A percentile compares a stretch with the other conserved stretches of the same genome.
Conservation (phyloP, 1,140 invertebrate genomes). For the Neodiprion fabricii region DNA sequence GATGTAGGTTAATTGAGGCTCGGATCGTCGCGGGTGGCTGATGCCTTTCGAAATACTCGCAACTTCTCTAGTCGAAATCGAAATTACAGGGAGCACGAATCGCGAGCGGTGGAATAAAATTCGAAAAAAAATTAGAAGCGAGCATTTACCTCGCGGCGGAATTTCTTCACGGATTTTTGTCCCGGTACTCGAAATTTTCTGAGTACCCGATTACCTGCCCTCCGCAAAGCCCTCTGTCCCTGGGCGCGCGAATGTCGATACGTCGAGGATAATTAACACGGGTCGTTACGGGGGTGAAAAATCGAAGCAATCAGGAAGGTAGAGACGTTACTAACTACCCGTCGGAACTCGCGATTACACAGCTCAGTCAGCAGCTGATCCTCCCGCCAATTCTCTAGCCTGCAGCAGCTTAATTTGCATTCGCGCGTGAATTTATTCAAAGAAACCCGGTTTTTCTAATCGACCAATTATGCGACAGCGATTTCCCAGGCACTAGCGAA, state of each 20-base stretch:
- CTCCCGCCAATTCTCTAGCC: slow-evolving; percentile 24
- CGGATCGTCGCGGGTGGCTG: too few species aligned
- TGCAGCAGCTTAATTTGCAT: slow-evolving; percentile 44
- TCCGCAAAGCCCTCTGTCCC: too few species aligned
- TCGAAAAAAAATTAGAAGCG: too few species aligned
- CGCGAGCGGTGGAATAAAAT: too few species aligned
- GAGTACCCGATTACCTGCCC: not conserved
- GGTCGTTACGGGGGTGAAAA: slow-evolving; percentile 34
- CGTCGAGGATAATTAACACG: not conserved
- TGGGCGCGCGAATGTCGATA: not conserved
- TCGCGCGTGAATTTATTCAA: slow-evolving; percentile 35
- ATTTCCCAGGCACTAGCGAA: not conserved
- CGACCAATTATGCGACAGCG: slow-evolving; percentile 21
- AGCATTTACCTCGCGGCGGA: too few species aligned
- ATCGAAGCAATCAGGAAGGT: slow-evolving; percentile 43
- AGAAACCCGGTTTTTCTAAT: slow-evolving; percentile 28
- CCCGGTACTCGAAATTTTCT: not conserved
- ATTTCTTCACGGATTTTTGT: not conserved
- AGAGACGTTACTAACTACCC: slow-evolving; percentile 46
- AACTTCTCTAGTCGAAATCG: too few species aligned
- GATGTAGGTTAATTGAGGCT: not conserved
- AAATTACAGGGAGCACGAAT: too few species aligned
- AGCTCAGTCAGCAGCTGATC: slow-evolving; percentile 42
- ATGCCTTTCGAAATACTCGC: too few species aligned
- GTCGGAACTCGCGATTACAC: slow-evolving; percentile 45